Percentiles rank a stretch among this genome's conserved stretches.
These are phyloP conservation scores for Zophobas atratus DNA, from an alignment of 1,140 invertebrate species.

Conservation along the genomic window DNA sequence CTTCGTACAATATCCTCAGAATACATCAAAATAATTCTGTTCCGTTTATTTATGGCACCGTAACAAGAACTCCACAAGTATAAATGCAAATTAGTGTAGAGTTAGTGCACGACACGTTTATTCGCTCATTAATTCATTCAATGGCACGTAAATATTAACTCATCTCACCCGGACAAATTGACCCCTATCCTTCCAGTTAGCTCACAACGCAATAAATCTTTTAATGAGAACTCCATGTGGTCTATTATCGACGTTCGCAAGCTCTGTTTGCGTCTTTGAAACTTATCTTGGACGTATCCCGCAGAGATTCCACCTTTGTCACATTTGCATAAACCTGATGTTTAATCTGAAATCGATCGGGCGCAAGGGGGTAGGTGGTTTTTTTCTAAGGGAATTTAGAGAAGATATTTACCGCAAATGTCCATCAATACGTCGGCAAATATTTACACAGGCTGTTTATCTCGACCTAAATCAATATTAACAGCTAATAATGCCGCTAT, in stretches of 20 bases:
- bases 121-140: constrained; percentile 33
- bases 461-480: constrained; percentile 36
- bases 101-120: constrained; percentile 25
- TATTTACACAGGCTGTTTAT: constrained; percentile 24
- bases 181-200: constrained; percentile 6
- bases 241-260: constrained; percentile 14
- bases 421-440: constrained; percentile 11
- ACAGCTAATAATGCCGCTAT: constrained; percentile 38
- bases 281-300: background rate
- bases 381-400: background rate
- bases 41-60: constrained; percentile 23
- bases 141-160: constrained; percentile 31
- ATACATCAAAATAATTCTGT: constrained; percentile 28
- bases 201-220: constrained; percentile 29
- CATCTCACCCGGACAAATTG: constrained; percentile 21
- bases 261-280: background rate
- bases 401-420: constrained; percentile 2
- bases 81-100: constrained; percentile 22
- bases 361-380: background rate
- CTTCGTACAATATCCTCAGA: background rate
- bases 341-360: constrained; percentile 25
- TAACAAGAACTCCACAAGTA: constrained; percentile 27
- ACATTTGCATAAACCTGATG: constrained; percentile 29
- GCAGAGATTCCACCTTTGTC: constrained; percentile 21
- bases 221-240: constrained; percentile 36